Evolutionary conservation across 2,888 invertebrate genomes (phyloP).

Genomic region (Pecten maximus): DNA sequence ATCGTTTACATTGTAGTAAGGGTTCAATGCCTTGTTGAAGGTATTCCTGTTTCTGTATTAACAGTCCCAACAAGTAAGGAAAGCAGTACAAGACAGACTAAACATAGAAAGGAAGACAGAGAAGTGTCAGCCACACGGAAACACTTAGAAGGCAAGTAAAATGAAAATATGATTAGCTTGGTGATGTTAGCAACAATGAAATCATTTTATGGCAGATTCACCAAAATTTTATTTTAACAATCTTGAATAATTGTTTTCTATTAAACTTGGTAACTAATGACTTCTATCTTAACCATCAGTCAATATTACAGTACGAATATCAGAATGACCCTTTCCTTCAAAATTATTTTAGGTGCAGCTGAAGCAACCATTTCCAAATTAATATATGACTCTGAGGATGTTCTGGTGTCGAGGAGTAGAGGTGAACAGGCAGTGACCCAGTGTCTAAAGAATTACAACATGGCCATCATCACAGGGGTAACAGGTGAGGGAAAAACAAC

Average conservation of each 20-base stretch:
- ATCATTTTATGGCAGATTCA: too few species aligned
- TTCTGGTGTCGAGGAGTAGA: not conserved
- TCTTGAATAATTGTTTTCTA: too few species aligned
- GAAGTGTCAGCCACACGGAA: not conserved
- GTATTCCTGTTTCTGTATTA: not conserved
- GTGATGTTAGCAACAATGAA: too few species aligned
- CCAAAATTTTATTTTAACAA: too few species aligned
- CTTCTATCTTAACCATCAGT: too few species aligned
- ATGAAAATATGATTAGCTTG: not conserved
- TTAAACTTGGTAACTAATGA: too few species aligned
- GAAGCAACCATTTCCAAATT: not conserved
- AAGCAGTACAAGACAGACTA: not conserved
- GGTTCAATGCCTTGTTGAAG: too few species aligned
- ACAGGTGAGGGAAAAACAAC: conserved; percentile 9
- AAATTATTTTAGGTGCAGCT: not conserved
- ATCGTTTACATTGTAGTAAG: too few species aligned
- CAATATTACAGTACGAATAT: too few species aligned
- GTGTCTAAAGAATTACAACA: not conserved
- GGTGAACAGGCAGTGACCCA: not conserved
- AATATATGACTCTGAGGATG: not conserved
- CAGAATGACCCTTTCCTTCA: not conserved
- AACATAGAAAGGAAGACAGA: not conserved
- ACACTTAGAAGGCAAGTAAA: not conserved
- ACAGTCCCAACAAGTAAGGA: not conserved
- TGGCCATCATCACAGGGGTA: not conserved